Percentiles rank a stretch among this genome's conserved stretches.
Conservation (phyloP, 1,140 invertebrate species). For the Pantala flavescens region DNA sequence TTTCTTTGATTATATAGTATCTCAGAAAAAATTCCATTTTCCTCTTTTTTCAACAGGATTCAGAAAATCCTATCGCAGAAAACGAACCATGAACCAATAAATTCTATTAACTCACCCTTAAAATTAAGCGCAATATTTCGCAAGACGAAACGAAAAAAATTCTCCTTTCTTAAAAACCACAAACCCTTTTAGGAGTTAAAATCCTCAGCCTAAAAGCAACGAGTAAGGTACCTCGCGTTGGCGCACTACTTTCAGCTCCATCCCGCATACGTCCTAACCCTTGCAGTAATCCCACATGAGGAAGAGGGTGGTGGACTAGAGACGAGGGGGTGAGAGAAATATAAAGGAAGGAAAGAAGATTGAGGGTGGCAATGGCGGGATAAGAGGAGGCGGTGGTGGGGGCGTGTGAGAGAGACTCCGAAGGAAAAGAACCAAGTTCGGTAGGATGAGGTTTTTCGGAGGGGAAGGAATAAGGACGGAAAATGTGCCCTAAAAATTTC, state of each 20-base stretch:
- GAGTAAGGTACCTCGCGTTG: no score
- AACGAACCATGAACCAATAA: no score
- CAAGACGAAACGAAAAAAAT: no score
- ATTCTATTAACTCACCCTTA: no score
- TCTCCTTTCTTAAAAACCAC: no score
- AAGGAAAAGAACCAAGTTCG: background rate
- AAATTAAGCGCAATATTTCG: no score
- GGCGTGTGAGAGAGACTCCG: background rate
- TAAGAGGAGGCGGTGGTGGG: background rate
- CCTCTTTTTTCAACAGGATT: no score
- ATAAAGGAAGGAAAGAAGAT: background rate
- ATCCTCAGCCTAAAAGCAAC: no score
- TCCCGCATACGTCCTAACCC: background rate
- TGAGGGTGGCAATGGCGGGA: background rate
- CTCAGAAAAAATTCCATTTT: no score
- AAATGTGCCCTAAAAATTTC: conserved; percentile 10
- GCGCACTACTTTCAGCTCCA: background rate
- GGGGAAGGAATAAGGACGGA: background rate
- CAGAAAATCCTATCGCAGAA: no score
- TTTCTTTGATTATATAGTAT: no score
- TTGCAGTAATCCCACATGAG: background rate
- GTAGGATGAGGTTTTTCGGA: conserved; percentile 2
- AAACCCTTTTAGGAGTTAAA: no score
- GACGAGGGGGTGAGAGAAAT: background rate
- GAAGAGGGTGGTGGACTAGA: background rate